Base-by-base conservation (phyloP, 35 echinoderm and acorn worm species). In the Lytechinus variegatus region DNA sequence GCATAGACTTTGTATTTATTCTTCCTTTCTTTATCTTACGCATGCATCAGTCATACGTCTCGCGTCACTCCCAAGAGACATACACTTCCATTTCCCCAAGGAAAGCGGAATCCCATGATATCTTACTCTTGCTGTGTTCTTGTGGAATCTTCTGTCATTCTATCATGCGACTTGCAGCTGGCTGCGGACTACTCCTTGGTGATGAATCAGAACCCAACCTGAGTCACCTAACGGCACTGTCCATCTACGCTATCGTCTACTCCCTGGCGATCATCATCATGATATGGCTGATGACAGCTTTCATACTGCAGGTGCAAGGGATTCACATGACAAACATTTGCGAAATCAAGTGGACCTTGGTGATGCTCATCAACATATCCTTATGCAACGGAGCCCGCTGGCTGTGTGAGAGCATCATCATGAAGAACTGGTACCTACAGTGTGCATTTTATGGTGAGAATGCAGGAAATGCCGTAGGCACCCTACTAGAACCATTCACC, bases 101-200 rank as follows among this genome's bases (percentile, higher is more conserved):
- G 27, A 52, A 90, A 5, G 29, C 52, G 4, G 88, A 90, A 54
- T 28, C 29, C 3, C 88, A 90, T 44, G 88, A 90, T 21, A 33
- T 90, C 13, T 44, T 90, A 6, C 88, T 90, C 88, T 21, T 90
- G 29, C 88, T 90, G 4, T 90, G 88, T 44, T 90, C 88, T 16
- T 90, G 88, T 54, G 88, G 88, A 52, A 44, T 90, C 16, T 90
- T 90, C 27, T 90, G 88, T 90, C 88, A 90, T 14, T 90, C 28
- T 21, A 90, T 90, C 88, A 52, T 90, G 28, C 88, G 88, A 21
- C 10, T 90, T 19, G 9, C 27, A 21, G 88, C 88, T 54, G 28
- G 29, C 16, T 10, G 9, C 13, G 88, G 88, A 5, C 88, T 90
- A 14, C 27, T 90, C 10, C 52, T 90, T 44, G 52, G 88, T 33